Evolutionary conservation across 2,797 vertebrate species (phyloP).

Genomic region (Lateolabrax maculatus): DNA sequence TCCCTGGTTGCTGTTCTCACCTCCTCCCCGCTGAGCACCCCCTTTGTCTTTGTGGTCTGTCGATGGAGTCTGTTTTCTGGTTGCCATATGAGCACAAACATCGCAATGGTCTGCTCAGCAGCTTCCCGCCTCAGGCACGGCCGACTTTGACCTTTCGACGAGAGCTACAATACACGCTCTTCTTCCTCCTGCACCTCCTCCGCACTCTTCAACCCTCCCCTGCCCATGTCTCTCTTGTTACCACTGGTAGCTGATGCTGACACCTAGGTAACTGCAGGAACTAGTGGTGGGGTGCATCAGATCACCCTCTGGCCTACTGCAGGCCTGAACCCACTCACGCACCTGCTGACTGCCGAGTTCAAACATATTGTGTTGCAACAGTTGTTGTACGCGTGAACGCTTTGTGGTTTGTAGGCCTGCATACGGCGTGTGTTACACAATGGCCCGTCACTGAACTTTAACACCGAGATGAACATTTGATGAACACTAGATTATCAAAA

Average conservation of each 20-base stretch:
- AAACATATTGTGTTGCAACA: constrained; percentile 53
- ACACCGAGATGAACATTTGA: constrained; percentile 19
- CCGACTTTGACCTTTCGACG: constrained; percentile 66
- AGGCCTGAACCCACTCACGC: constrained; percentile 18
- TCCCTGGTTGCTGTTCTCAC: constrained; percentile 56
- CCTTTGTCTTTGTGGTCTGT: constrained; percentile 31
- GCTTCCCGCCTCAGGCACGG: constrained; percentile 34
- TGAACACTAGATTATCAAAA: background rate
- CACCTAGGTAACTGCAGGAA: constrained; percentile 39
- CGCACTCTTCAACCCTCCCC: background rate
- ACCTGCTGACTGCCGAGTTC: constrained; percentile 26
- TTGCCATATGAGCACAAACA: constrained; percentile 45
- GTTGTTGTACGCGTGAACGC: constrained; percentile 14
- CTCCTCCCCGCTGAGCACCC: constrained; percentile 21
- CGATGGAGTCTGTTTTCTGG: constrained; percentile 41
- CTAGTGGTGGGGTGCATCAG: background rate
- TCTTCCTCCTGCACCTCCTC: constrained; percentile 6
- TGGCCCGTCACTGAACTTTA: constrained; percentile 52
- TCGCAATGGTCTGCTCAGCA: constrained; percentile 22
- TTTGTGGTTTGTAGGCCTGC: constrained; percentile 38
- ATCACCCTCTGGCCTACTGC: constrained; percentile 38
- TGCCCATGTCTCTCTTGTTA: background rate
- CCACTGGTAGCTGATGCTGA: constrained; percentile 23
- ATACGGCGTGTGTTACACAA: constrained; percentile 54
- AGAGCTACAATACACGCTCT: background rate